A percentile compares a stretch with the other conserved stretches of the same genome.
Evolutionary conservation across 2,888 invertebrate species (phyloP).

Genomic region (Monopis laevigella): DNA sequence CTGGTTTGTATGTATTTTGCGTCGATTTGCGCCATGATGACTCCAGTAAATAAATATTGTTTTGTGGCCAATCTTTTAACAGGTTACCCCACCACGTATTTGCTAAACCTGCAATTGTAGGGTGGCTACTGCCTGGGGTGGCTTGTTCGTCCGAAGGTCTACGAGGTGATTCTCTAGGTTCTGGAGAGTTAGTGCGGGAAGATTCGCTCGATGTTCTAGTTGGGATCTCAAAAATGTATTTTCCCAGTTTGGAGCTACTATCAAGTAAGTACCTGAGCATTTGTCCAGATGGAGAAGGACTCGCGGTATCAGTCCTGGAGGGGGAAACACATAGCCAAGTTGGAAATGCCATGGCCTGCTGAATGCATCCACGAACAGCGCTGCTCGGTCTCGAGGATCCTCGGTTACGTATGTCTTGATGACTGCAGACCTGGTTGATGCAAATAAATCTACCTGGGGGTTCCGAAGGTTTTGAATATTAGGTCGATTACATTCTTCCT

Average conservation of each 20-base stretch:
- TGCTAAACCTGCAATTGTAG: constrained; percentile 22
- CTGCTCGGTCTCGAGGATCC: constrained; percentile 13
- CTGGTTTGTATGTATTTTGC: constrained; percentile 18
- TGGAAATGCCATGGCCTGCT: constrained; percentile 16
- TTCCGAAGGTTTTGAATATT: constrained; percentile 18
- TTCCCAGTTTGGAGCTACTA: constrained; percentile 23
- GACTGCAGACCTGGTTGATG: constrained; percentile 15
- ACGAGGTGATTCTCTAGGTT: constrained; percentile 18
- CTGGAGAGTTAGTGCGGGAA: constrained; percentile 17
- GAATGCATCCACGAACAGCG: constrained; percentile 16
- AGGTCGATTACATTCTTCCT: constrained; percentile 11
- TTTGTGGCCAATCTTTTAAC: not conserved
- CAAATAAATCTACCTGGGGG: constrained; percentile 19
- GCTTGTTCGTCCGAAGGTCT: constrained; percentile 18
- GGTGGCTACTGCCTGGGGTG: constrained; percentile 17
- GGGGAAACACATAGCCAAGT: constrained; percentile 21
- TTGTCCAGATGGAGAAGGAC: constrained; percentile 20
- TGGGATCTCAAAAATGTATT: constrained; percentile 28
- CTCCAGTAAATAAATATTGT: not conserved
- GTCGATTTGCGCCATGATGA: not conserved
- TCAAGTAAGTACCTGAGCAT: constrained; percentile 18
- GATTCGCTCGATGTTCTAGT: constrained; percentile 22
- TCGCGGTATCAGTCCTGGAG: constrained; percentile 19
- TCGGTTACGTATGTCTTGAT: constrained; percentile 15
- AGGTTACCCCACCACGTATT: constrained; percentile 2